phyloP scores from a whole-genome alignment of 2,888 invertebrate genomes.

The Euplagia quadripunctaria region DNA sequence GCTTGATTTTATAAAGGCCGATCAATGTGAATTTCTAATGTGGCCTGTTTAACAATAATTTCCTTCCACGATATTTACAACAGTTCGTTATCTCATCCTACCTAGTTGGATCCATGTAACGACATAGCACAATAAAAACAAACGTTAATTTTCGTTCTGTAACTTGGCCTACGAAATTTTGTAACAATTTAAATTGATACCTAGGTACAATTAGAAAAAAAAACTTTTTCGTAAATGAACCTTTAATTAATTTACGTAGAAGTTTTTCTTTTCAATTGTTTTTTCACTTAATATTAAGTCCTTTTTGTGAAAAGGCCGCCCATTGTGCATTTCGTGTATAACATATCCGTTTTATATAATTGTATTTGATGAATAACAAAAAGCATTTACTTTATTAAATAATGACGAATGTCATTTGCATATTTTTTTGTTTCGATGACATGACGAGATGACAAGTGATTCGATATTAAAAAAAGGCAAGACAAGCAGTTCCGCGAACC shows the following conservation, averaged over 20 bases:
- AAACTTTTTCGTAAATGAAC: not conserved
- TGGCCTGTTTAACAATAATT: conserved; percentile 7
- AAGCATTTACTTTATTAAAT: not conserved
- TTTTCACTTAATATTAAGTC: not conserved
- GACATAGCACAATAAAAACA: not conserved
- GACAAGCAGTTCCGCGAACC: conserved; percentile 64
- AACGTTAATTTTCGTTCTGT: not conserved
- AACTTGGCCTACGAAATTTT: not conserved
- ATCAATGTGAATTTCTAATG: conserved; percentile 54
- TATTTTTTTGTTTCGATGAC: not conserved
- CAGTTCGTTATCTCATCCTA: not conserved
- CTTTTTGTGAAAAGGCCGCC: not conserved
- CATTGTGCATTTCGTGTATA: not conserved
- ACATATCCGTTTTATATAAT: not conserved
- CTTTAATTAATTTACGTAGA: not conserved
- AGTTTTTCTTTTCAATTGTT: not conserved
- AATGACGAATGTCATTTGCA: too few species aligned
- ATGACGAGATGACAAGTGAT: not conserved
- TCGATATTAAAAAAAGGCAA: too few species aligned
- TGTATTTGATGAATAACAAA: not conserved
- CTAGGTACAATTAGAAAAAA: not conserved
- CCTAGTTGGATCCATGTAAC: not conserved
- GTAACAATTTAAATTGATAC: not conserved
- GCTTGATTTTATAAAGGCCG: conserved; percentile 55
- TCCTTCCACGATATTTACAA: not conserved